phyloP scores from a whole-genome alignment of 2,113 vertebrate genomes.

The Pedetes capensis region DNA sequence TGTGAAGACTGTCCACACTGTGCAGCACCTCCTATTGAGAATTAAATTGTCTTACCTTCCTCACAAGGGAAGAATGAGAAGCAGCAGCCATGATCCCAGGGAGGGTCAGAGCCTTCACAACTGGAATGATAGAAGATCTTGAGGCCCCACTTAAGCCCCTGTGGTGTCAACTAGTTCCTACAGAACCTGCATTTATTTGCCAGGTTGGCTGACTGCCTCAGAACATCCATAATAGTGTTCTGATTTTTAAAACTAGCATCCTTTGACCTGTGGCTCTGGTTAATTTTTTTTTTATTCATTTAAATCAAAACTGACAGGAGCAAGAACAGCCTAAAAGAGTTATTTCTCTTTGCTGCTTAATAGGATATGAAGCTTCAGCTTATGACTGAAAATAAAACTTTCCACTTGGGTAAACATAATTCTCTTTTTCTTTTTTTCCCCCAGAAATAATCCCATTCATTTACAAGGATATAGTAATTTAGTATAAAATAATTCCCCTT shows the following conservation, averaged over 20 bases:
- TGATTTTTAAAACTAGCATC: constrained; percentile 52
- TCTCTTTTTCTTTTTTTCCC: constrained; percentile 12
- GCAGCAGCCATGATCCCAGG: background rate
- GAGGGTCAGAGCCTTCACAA: background rate
- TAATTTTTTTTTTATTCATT: constrained; percentile 51
- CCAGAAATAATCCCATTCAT: constrained; percentile 70
- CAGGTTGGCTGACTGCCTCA: background rate
- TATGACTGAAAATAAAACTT: constrained; percentile 75
- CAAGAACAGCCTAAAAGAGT: constrained; percentile 63
- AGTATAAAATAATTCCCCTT: constrained; percentile 64
- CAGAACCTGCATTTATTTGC: background rate
- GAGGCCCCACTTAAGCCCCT: background rate
- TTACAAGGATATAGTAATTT: constrained; percentile 70
- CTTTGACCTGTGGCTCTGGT: constrained; percentile 59
- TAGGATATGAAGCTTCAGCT: constrained; percentile 64
- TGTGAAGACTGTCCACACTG: background rate
- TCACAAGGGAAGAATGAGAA: background rate
- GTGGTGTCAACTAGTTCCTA: background rate
- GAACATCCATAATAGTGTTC: background rate
- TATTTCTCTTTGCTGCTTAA: constrained; percentile 65
- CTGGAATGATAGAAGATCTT: background rate
- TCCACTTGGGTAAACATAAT: constrained; percentile 76
- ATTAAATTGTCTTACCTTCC: constrained; percentile 5
- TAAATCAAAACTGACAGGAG: constrained; percentile 64
- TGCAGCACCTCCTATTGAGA: background rate